Conservation (phyloP, 2,797 vertebrate species). For the Geotria australis region DNA sequence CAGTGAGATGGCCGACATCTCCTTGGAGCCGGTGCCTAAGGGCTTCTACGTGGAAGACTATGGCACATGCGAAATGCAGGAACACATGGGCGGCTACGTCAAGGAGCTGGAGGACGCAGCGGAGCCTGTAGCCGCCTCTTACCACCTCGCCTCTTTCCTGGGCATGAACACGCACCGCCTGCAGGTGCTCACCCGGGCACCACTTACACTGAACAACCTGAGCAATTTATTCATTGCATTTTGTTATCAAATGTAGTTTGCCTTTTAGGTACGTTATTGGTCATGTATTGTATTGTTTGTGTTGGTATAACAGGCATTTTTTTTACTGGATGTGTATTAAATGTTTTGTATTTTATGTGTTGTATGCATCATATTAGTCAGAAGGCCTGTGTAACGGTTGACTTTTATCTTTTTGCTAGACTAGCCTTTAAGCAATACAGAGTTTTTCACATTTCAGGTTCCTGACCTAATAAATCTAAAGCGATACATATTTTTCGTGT, state of each 20-base stretch:
- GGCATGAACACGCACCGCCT: conserved; percentile 68
- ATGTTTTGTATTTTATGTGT: neutral
- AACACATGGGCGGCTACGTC: neutral
- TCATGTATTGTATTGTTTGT: neutral
- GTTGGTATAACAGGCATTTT: neutral
- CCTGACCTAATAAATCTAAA: no score
- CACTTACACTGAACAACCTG: no score
- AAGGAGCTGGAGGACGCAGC: conserved; percentile 18
- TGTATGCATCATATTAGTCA: neutral
- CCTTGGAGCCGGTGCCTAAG: conserved; percentile 26
- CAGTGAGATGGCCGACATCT: conserved; percentile 87
- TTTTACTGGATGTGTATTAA: neutral
- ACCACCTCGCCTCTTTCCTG: conserved; percentile 36
- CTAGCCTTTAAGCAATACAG: no score
- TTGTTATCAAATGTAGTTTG: no score
- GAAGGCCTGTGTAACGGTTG: no score
- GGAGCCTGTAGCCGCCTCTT: conserved; percentile 23
- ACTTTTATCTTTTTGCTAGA: no score
- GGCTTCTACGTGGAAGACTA: conserved; percentile 2
- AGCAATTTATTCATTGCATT: no score
- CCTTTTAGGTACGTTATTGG: no score
- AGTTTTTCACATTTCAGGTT: no score
- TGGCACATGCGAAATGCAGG: no score
- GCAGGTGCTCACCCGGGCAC: conserved; percentile 22
- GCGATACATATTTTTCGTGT: no score